Conservation (phyloP, 2,797 vertebrate genomes). For the Erethizon dorsatum region DNA sequence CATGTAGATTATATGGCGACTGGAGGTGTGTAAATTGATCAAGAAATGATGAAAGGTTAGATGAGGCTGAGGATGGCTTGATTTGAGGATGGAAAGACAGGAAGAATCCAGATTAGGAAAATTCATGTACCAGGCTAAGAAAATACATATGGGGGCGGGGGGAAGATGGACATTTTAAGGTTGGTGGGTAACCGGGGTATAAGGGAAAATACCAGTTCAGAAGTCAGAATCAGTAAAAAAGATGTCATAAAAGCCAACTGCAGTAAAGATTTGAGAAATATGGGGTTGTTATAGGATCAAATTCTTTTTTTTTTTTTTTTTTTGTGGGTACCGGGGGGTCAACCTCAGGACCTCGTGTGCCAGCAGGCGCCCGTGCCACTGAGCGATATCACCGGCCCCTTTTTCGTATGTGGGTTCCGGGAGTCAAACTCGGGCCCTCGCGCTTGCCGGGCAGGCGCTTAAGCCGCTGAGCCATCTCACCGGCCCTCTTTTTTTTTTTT, state of each 20-base stretch:
- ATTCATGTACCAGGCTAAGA: neutral
- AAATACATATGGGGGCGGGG: neutral
- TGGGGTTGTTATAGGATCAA: neutral
- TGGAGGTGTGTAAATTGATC: neutral
- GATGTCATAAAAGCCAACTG: neutral
- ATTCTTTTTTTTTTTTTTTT: neutral
- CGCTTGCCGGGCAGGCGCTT: too few relatives aligned
- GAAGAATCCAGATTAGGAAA: slow-evolving; percentile 20
- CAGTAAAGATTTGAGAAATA: neutral
- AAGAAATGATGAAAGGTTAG: neutral
- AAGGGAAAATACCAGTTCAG: neutral
- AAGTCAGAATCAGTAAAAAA: slow-evolving; percentile 3
- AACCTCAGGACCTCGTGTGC: too few relatives aligned
- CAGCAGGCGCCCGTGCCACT: too few relatives aligned
- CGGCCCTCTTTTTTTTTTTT: neutral
- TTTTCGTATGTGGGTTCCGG: too few relatives aligned
- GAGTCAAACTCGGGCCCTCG: too few relatives aligned
- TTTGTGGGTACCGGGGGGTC: too few relatives aligned
- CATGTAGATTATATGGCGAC: neutral
- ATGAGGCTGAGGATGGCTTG: neutral
- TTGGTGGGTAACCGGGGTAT: neutral
- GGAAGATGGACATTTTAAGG: slow-evolving; percentile 1
- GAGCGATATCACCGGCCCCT: too few relatives aligned
- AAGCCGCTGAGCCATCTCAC: too few relatives aligned
- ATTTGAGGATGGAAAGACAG: neutral